Conservation (phyloP, 2,888 invertebrate species). For the Parnassius smintheus region DNA sequence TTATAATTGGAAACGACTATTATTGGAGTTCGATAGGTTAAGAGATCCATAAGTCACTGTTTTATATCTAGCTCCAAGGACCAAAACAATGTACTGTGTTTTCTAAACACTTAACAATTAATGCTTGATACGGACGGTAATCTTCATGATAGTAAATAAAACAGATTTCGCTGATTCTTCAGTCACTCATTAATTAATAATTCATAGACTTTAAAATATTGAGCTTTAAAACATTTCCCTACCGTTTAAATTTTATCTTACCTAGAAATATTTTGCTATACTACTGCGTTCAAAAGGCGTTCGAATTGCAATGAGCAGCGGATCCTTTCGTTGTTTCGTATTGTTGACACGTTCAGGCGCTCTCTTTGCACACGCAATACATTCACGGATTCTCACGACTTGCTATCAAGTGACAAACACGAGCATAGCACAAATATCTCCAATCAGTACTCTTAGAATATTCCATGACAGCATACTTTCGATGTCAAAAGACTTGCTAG, state of each 20-base stretch:
- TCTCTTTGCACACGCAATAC: conserved; percentile 31
- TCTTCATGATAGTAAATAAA: no score
- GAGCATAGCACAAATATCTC: conserved; percentile 19
- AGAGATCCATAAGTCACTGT: no score
- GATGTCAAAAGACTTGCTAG: conserved; percentile 13
- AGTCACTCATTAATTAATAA: no score
- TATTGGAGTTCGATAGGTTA: no score
- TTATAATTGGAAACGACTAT: no score
- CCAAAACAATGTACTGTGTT: no score
- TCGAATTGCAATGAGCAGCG: conserved; percentile 29
- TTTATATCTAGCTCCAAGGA: no score
- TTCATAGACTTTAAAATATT: neutral
- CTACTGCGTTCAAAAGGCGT: conserved; percentile 28
- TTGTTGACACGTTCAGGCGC: conserved; percentile 26
- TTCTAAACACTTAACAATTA: no score
- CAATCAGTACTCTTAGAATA: conserved; percentile 39
- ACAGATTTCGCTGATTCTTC: no score
- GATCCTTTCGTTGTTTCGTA: conserved; percentile 25
- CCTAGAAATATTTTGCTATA: conserved; percentile 29
- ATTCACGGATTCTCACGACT: conserved; percentile 32
- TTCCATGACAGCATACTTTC: conserved; percentile 27
- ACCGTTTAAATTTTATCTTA: conserved; percentile 9
- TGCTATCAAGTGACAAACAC: conserved; percentile 16
- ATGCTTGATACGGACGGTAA: no score
- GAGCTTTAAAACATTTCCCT: conserved; percentile 11